Evolutionary conservation across 2,797 vertebrate genomes (phyloP), one percentile per base, ranked within the genome.

Genomic region (Arremon aurantiirostris): DNA sequence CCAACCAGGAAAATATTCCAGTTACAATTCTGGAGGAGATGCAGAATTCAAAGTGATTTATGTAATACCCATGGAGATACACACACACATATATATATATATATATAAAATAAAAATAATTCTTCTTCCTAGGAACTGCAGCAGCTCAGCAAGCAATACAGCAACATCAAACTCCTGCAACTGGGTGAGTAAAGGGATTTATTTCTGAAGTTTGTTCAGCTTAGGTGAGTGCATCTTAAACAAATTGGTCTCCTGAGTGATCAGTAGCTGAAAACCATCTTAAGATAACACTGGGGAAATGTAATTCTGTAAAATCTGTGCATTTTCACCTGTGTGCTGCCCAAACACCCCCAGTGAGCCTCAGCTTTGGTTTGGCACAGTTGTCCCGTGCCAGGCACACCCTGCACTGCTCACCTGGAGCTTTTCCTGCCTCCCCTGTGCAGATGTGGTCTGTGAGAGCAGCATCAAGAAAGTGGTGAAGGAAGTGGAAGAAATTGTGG

Each of bases 371-470:
- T 24, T 41, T 76, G 70, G 72, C 37, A 14, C 0, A 21, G 30
- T 9, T 30, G n/a, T 11, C 4, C 1, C 0, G 17, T 9, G n/a
- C 34, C 42, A 47, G 64, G 26, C 1, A 4, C 11, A 8, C 4
- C 19, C 24, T 49, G 5, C 20, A 0, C 52, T 44, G 49, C 0
- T 86, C 37, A 70, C 41, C 34, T 16, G 46, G 27, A 69, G 42
- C 59, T 85, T 1, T 26, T 57, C 49, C 79, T 76, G 77, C 35
- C 64, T 86, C 9, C 65, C 35, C 37, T 37, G 24, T 85, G 68
- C 89, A 98, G 98, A 98, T 56, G 98, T 98, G 21, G 86, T 98
- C 60, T 98, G 96, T 68, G 98, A 98, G 89, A 97, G 94, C 77
- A 98, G 98, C 94, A 98, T 98, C 69, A 97, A 98, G 83, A 96